phyloP scores from a whole-genome alignment of 2,888 invertebrate species.

The Mamestra brassicae region DNA sequence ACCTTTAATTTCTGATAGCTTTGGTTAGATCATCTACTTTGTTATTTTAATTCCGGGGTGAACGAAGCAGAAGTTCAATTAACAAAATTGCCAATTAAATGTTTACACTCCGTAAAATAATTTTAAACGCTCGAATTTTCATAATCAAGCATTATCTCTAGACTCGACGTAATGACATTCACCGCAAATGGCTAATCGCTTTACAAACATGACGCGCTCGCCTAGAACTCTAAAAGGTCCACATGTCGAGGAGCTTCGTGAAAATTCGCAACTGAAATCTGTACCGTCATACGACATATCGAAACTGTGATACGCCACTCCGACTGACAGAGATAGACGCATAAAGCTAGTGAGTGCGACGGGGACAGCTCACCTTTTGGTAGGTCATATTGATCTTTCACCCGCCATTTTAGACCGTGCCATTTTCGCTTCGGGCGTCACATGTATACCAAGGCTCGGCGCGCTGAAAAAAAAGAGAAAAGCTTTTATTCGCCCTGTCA shows the following conservation, averaged over 20 bases:
- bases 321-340: slow-evolving; percentile 77
- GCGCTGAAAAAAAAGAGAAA: slow-evolving; percentile 80
- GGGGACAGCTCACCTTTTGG: slow-evolving; percentile 84
- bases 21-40: slow-evolving; percentile 53
- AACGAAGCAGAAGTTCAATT: slow-evolving; percentile 71
- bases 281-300: slow-evolving; percentile 86
- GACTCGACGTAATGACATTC: slow-evolving; percentile 79
- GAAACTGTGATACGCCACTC: slow-evolving; percentile 80
- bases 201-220: slow-evolving; percentile 78
- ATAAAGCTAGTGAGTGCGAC: slow-evolving; percentile 70
- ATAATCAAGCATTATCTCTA: slow-evolving; percentile 84
- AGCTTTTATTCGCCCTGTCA: slow-evolving; percentile 86
- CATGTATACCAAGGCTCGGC: slow-evolving; percentile 81
- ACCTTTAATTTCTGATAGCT: slow-evolving; percentile 60
- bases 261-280: slow-evolving; percentile 84
- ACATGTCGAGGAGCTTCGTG: slow-evolving; percentile 70
- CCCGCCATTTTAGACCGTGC: slow-evolving; percentile 89
- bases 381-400: slow-evolving; percentile 91
- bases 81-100: slow-evolving; percentile 74
- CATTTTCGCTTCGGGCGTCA: slow-evolving; percentile 89
- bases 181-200: slow-evolving; percentile 83
- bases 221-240: slow-evolving; percentile 76
- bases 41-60: slow-evolving; percentile 57
- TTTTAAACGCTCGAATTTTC: slow-evolving; percentile 79
- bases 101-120: slow-evolving; percentile 77